Evolutionary conservation across 2,888 invertebrate species (phyloP).

Genomic region (Andricus quercusramuli): DNA sequence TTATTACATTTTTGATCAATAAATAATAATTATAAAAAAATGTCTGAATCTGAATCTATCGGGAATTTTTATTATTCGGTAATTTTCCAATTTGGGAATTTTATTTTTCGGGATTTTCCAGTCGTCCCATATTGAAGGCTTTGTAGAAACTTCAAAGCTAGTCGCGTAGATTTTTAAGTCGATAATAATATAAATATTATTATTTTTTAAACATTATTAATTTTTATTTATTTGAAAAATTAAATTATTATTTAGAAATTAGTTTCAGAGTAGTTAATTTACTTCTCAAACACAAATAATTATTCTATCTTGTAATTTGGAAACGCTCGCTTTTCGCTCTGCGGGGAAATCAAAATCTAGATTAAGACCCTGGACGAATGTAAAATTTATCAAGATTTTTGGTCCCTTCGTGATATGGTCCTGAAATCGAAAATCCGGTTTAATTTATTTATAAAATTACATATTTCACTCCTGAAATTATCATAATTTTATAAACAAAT

Average conservation of each 20-base stretch:
- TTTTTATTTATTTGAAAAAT: not conserved
- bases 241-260: not conserved
- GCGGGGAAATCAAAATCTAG: constrained; percentile 49
- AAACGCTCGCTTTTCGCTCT: constrained; percentile 40
- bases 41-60: no score
- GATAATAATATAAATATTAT: not conserved
- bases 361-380: constrained; percentile 40
- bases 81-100: no score
- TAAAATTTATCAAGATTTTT: constrained; percentile 1
- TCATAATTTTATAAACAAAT: not conserved
- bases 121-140: not conserved
- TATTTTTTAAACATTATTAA: not conserved
- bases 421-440: not conserved
- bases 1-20: no score
- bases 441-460: constrained; percentile 12
- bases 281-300: not conserved
- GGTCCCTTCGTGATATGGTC: not conserved
- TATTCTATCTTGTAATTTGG: not conserved
- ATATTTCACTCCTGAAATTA: constrained; percentile 43
- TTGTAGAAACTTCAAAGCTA: constrained; percentile 10
- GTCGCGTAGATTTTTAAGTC: not conserved
- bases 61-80: no score
- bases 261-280: not conserved
- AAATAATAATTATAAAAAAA: no score
- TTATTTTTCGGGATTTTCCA: no score